phyloP scores from a whole-genome alignment of 2,888 invertebrate genomes.

The Apomyelois bistriatella region DNA sequence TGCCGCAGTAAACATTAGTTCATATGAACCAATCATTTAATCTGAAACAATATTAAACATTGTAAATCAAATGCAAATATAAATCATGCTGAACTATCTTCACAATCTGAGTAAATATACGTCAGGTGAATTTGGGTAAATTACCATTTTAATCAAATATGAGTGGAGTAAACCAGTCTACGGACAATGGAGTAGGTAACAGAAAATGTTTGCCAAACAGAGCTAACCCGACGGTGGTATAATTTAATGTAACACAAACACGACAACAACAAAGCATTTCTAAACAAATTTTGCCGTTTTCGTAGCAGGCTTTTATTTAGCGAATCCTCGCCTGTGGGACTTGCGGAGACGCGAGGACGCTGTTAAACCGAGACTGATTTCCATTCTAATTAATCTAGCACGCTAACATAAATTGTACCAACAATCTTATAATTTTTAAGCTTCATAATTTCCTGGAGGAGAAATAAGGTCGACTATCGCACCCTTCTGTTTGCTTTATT shows the following conservation, averaged over 20 bases:
- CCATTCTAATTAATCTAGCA: constrained; percentile 32
- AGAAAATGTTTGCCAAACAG: constrained; percentile 53
- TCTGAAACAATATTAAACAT: constrained; percentile 46
- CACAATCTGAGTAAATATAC: constrained; percentile 17
- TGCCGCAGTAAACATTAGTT: constrained; percentile 35
- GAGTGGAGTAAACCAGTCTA: constrained; percentile 33
- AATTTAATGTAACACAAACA: constrained; percentile 63
- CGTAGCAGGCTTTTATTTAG: constrained; percentile 32
- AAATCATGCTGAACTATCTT: constrained; percentile 22
- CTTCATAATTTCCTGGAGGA: neutral
- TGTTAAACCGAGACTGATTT: constrained; percentile 31
- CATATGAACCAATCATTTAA: constrained; percentile 43
- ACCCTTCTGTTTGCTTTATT: too few relatives aligned
- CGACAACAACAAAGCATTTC: constrained; percentile 51
- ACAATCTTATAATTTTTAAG: neutral
- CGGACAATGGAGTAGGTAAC: constrained; percentile 50
- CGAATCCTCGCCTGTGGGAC: constrained; percentile 24
- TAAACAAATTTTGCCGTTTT: constrained; percentile 46
- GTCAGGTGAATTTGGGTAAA: constrained; percentile 31
- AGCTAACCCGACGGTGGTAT: constrained; percentile 49
- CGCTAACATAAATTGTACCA: constrained; percentile 2
- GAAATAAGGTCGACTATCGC: neutral
- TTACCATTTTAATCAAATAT: constrained; percentile 48
- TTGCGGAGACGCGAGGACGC: constrained; percentile 23
- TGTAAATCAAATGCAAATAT: constrained; percentile 17